Evolutionary conservation across 2,888 invertebrate genomes (phyloP).

Genomic region (Zelleria hepariella): DNA sequence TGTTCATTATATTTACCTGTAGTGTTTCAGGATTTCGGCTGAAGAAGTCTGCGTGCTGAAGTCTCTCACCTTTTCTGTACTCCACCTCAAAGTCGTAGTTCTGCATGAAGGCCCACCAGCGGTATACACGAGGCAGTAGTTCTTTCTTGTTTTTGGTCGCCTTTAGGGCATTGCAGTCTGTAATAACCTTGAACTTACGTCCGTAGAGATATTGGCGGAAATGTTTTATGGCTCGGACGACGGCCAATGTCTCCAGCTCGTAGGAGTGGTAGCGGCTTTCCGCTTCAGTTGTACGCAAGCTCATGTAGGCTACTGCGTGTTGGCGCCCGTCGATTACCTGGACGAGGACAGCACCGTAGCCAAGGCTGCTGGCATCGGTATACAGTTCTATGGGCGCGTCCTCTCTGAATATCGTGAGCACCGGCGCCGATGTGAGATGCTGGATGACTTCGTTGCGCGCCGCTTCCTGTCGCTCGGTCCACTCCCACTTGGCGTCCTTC

Average conservation of each 20-base stretch:
- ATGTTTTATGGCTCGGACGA: constrained; percentile 9
- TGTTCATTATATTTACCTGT: constrained; percentile 15
- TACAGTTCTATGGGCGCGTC: constrained; percentile 12
- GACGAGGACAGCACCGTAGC: constrained; percentile 16
- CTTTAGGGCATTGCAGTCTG: constrained; percentile 13
- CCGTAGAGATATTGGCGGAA: constrained; percentile 8
- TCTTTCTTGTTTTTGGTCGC: constrained; percentile 9
- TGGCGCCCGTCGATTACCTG: constrained; percentile 7
- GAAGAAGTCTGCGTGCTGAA: constrained; percentile 22
- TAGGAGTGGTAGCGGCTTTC: constrained; percentile 10
- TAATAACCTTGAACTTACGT: constrained; percentile 8
- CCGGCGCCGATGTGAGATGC: constrained; percentile 13
- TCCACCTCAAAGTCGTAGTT: constrained; percentile 16
- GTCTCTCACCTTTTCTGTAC: constrained; percentile 15
- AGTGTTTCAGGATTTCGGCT: constrained; percentile 16
- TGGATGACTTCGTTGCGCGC: constrained; percentile 13
- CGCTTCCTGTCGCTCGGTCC: constrained; percentile 17
- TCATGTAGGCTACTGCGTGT: not conserved
- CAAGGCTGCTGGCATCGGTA: constrained; percentile 21
- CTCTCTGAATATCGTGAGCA: constrained; percentile 15
- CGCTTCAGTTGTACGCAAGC: not conserved
- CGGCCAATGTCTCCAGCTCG: constrained; percentile 11
- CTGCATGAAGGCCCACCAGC: constrained; percentile 13
- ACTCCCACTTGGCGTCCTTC: constrained; percentile 14
- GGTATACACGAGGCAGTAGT: constrained; percentile 7